phyloP scores from a whole-genome alignment of 2,113 vertebrate species.

The Etheostoma spectabile region DNA sequence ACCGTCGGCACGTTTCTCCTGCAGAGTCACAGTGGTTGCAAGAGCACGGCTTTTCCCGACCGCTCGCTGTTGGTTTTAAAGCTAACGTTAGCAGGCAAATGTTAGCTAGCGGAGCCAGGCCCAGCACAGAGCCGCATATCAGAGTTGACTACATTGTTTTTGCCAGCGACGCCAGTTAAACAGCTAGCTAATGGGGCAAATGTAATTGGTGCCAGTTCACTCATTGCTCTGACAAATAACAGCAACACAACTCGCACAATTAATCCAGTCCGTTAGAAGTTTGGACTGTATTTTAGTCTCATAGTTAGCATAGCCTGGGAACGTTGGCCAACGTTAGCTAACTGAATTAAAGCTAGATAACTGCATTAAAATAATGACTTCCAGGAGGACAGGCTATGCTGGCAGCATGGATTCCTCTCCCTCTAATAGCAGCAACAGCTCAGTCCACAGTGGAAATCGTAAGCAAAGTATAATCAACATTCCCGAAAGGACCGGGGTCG shows the following conservation, averaged over 20 bases:
- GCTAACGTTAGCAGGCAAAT: conserved; percentile 37
- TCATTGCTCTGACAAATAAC: not conserved
- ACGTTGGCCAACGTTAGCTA: conserved; percentile 16
- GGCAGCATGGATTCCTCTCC: conserved; percentile 71
- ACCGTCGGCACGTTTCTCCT: not conserved
- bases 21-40: not conserved
- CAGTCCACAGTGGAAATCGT: conserved; percentile 67
- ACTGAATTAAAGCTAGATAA: conserved; percentile 18
- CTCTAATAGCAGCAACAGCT: conserved; percentile 49
- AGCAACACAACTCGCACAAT: not conserved
- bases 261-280: too few relatives aligned
- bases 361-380: conserved; percentile 61
- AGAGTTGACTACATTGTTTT: conserved; percentile 47
- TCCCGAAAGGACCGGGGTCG: conserved; percentile 59
- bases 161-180: conserved; percentile 9
- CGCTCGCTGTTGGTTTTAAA: not conserved
- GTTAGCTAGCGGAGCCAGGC: conserved; percentile 51
- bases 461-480: conserved; percentile 77
- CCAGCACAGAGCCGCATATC: conserved; percentile 27
- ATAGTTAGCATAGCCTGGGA: not conserved
- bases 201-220: not conserved
- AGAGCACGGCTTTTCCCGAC: not conserved
- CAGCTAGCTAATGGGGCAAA: conserved; percentile 4
- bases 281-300: too few relatives aligned
- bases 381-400: conserved; percentile 72